Evolutionary conservation across 2,888 invertebrate genomes (phyloP).

Genomic region (Colletes collaris): DNA sequence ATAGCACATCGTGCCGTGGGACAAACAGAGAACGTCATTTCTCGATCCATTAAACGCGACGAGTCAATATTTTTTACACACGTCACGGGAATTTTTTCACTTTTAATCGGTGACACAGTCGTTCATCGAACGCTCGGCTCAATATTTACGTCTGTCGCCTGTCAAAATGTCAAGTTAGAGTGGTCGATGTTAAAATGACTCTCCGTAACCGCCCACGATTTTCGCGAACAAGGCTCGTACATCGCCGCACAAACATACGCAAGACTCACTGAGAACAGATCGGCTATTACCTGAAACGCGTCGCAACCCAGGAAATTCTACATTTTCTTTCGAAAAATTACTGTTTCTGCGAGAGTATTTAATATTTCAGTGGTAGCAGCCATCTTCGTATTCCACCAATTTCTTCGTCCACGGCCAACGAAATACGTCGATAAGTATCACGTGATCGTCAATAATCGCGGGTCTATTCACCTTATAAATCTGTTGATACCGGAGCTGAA

Average conservation of each 20-base stretch:
- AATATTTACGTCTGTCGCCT: slow-evolving; percentile 75
- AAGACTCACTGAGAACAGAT: slow-evolving; percentile 16
- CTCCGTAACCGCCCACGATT: slow-evolving; percentile 65
- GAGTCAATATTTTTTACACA: slow-evolving; percentile 18
- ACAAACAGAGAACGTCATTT: slow-evolving; percentile 27
- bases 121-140: slow-evolving; percentile 51
- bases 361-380: slow-evolving; percentile 76
- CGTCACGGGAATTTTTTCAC: slow-evolving; percentile 26
- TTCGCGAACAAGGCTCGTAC: neutral
- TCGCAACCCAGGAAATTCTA: slow-evolving; percentile 69
- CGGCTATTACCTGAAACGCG: slow-evolving; percentile 72
- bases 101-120: slow-evolving; percentile 53
- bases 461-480: slow-evolving; percentile 47
- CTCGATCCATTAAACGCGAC: slow-evolving; percentile 16
- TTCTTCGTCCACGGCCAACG: slow-evolving; percentile 65
- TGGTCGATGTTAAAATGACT: slow-evolving; percentile 31
- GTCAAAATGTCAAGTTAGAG: slow-evolving; percentile 71
- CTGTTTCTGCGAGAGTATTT: slow-evolving; percentile 66
- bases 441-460: slow-evolving; percentile 65
- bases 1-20: slow-evolving; percentile 57
- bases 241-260: slow-evolving; percentile 6
- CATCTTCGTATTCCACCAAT: slow-evolving; percentile 73
- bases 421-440: slow-evolving; percentile 78
- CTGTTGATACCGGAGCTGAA: too few relatives aligned
- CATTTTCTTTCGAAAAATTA: slow-evolving; percentile 73